Evolutionary conservation across 2,113 vertebrate genomes (phyloP), one percentile per base, ranked within the genome.

Genomic region (Cercopithecus mona): DNA sequence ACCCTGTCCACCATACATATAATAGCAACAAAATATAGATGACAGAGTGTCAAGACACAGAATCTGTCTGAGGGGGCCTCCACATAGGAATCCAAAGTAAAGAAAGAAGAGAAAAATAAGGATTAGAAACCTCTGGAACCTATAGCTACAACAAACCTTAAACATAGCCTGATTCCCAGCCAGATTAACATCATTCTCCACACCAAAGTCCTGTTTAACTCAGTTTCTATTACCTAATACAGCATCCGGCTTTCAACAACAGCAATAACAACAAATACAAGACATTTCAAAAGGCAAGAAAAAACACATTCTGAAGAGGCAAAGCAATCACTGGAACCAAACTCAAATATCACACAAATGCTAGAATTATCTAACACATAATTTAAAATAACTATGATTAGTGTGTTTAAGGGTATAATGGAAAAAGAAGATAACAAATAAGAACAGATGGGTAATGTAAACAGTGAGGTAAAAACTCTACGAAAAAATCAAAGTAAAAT

Each of bases 311-410:
- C 27, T 43, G 27, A 90, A 90, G n/a, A 88, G 52, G 52, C 11
- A 91, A 95, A 96, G 14, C 9, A 81, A 83, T 84, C 25, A 10
- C 2, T 66, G 12, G 1, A 85, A 43, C 14, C 17, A 64, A 38
- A 88, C 43, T 85, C 35, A 76, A 3, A 40, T 43, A n/a, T 66
- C 20, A 55, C 32, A 70, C 27, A 68, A 87, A 83, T 91, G 27
- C 59, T 75, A 75, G 23, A 80, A 93, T 85, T 88, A 95, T 88
- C 40, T 80, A 52, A 61, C 14, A 66, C 20, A 30, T 88, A 78
- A 91, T 61, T 92, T 88, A 76, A 95, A 87, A 70, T 93, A 52
- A 52, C 30, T 48, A 64, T 73, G 35, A 84, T 70, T 66, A 86
- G 27, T 22, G 55, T 55, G 43, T 52, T 84, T 61, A 88, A 30